Evolutionary conservation across 2,113 vertebrate species (phyloP), one percentile per base, ranked within the genome.

Genomic region (Raphicerus campestris): DNA sequence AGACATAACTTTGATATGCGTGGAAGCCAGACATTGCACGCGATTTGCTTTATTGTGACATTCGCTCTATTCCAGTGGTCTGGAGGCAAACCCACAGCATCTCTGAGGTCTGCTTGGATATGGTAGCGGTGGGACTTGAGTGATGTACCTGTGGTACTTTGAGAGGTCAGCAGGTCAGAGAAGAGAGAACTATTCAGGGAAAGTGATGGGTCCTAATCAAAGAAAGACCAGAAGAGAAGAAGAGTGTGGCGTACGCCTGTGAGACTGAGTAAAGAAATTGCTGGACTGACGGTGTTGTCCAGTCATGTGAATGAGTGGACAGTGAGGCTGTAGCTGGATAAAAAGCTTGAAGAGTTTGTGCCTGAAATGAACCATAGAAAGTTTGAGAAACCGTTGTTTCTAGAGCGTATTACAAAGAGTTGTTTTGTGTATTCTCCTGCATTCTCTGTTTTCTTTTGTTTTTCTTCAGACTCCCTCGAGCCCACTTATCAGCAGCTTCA

Each of bases 401-500:
- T 93, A 90, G 53, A 35, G 26, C 8, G 2, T 77, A 10, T n/a
- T 58, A 49, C 39, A 82, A 90, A 94, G 92, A 58, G 39, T n/a
- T 19, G 17, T 80, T 87, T 53, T 88, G 30, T 89, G 49, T 63
- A 30, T 93, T 26, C 73, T 32, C 78, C 88, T 96, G 86, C 0
- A 0, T 28, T 89, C 30, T 91, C 89, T 7, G 7, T 78, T 1
- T 96, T 89, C 32, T 42, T 97, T 82, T 80, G 30, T 96, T 90
- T 91, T 83, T 49, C 73, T 84, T 91, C 98, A 99, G 99, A 99
- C 96, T 99, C 99, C 96, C 98, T 99, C 92, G 99, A 99, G 98
- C 99, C 99, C 97, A 99, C 99, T 93, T 99, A 99, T 98, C 99
- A 99, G 98, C 99, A 99, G 97, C 99, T 99, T 98, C 99, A 99